Evolutionary conservation across 2,797 vertebrate species (phyloP).

Genomic region (Mus minutoides): DNA sequence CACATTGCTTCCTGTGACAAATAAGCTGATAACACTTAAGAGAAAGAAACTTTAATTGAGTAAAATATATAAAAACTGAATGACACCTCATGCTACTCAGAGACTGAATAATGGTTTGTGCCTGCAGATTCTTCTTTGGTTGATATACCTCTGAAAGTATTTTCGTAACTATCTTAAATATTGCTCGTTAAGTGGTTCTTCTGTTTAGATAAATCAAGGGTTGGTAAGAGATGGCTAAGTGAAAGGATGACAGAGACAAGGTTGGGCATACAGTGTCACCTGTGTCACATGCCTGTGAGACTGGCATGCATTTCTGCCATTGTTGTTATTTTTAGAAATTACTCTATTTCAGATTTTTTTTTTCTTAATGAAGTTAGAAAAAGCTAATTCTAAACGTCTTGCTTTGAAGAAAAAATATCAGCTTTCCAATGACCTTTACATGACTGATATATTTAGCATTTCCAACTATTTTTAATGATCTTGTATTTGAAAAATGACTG

Average conservation of each 20-base stretch:
- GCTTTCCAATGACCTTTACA: constrained; percentile 39
- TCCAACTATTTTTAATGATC: constrained; percentile 11
- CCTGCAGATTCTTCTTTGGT: background rate
- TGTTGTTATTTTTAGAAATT: background rate
- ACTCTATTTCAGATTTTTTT: background rate
- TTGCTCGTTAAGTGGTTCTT: background rate
- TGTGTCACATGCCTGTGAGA: too few species aligned
- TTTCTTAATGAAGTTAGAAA: background rate
- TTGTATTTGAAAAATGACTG: background rate
- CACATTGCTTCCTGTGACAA: background rate
- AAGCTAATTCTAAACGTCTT: constrained; percentile 28
- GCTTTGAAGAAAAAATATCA: constrained; percentile 9
- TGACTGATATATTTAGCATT: constrained; percentile 63
- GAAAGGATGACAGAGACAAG: background rate
- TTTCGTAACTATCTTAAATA: background rate
- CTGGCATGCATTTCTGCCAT: background rate
- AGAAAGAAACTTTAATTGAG: background rate
- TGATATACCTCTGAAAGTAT: background rate
- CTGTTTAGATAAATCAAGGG: background rate
- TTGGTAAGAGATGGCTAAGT: background rate
- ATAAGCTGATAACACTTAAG: background rate
- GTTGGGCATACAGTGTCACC: background rate
- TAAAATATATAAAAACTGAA: background rate
- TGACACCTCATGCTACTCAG: background rate
- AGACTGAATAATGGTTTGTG: background rate